Conservation (phyloP, 2,113 vertebrate genomes). For the Zeus faber region DNA sequence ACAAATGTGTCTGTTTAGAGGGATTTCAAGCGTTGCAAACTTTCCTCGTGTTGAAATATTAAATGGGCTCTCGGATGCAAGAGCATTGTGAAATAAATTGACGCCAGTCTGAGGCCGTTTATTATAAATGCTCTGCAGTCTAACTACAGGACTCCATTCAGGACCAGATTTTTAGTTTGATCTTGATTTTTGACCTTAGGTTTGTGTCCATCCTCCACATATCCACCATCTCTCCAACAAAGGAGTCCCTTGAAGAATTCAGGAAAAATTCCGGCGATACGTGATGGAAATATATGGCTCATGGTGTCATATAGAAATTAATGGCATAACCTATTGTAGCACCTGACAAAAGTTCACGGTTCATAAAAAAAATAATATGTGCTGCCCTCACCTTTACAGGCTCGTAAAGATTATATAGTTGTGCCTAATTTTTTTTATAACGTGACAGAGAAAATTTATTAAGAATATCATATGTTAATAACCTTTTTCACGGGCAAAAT, state of each 20-base stretch:
- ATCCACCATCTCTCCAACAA: constrained; percentile 13
- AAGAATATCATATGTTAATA: constrained; percentile 89
- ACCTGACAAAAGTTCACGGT: constrained; percentile 90
- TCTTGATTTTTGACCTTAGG: no score
- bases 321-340: constrained; percentile 84
- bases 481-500: constrained; percentile 45
- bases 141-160: no score
- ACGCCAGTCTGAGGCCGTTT: no score
- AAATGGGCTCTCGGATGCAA: no score
- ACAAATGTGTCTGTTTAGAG: no score
- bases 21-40: no score
- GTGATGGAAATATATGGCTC: constrained; percentile 48
- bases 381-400: constrained; percentile 91
- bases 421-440: constrained; percentile 94
- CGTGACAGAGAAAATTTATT: constrained; percentile 89
- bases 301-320: constrained; percentile 81
- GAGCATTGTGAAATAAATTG: no score
- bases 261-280: constrained; percentile 35
- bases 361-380: constrained; percentile 91
- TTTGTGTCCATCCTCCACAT: no score
- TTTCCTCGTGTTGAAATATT: no score
- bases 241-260: constrained; percentile 25
- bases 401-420: constrained; percentile 89
- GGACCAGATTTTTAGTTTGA: no score
- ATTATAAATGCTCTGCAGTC: no score